Conservation (phyloP, 2,888 invertebrate species). For the Kryphioiulus occultus region DNA sequence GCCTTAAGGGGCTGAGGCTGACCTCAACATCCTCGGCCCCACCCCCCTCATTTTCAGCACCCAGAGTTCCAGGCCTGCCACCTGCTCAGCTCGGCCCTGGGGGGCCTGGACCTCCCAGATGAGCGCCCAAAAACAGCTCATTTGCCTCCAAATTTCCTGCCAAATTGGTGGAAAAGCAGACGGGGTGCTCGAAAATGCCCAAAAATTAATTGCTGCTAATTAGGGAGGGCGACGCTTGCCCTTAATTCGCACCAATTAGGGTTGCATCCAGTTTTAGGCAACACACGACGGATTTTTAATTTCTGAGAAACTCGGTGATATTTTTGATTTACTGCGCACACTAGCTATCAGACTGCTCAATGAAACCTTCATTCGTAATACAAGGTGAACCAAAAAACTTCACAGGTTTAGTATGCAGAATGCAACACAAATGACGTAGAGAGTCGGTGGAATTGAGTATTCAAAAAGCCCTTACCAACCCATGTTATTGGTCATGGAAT, state of each 20-base stretch:
- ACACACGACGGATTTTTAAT: not conserved
- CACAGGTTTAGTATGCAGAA: too few species aligned
- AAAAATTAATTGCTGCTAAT: not conserved
- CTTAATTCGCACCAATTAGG: slow-evolving; percentile 2
- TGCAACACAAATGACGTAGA: too few species aligned
- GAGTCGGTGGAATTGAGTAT: too few species aligned
- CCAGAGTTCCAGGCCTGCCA: not conserved
- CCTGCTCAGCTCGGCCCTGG: not conserved
- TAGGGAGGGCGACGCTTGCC: not conserved
- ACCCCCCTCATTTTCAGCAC: slow-evolving; percentile 27
- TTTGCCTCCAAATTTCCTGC: not conserved
- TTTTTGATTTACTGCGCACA: not conserved
- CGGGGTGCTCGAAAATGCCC: not conserved
- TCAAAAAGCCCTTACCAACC: too few species aligned
- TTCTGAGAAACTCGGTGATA: not conserved
- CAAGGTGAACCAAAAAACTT: too few species aligned
- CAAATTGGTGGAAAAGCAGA: not conserved
- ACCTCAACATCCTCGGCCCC: not conserved
- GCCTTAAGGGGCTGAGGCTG: not conserved
- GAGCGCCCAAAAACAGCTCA: not conserved
- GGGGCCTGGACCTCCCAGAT: slow-evolving; percentile 11
- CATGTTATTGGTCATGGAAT: too few species aligned
- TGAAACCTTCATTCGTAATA: too few species aligned
- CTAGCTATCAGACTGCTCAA: too few species aligned
- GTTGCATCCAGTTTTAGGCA: too few species aligned